phyloP scores from a whole-genome alignment of 2,113 vertebrate genomes.

The Tetrao urogallus region DNA sequence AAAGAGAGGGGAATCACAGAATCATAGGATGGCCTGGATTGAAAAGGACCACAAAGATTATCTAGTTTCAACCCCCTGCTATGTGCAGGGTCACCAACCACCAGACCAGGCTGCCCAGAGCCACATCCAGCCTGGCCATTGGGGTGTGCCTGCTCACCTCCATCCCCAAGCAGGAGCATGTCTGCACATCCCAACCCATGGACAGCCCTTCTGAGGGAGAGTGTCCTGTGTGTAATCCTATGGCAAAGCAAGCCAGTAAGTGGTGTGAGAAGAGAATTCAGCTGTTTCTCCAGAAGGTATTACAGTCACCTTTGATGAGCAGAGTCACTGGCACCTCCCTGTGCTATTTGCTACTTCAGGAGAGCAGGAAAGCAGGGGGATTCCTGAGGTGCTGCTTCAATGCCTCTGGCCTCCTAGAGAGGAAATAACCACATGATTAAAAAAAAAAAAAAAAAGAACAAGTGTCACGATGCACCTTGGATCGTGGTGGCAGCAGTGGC shows the following conservation, averaged over 20 bases:
- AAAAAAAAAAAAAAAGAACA: neutral
- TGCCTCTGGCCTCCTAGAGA: neutral
- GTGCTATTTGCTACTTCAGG: neutral
- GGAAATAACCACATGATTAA: neutral
- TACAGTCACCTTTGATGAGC: neutral
- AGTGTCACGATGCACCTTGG: neutral
- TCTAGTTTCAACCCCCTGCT: too few relatives aligned
- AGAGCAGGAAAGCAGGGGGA: neutral
- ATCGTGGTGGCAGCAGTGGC: neutral
- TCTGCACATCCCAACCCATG: accelerated
- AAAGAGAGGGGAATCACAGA: neutral
- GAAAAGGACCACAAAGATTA: too few relatives aligned
- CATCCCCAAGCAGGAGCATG: accelerated
- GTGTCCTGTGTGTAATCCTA: accelerated
- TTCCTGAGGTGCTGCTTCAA: neutral
- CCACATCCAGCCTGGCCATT: too few relatives aligned
- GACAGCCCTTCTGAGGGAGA: neutral
- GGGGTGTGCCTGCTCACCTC: neutral
- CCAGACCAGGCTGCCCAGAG: too few relatives aligned
- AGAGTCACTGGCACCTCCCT: neutral
- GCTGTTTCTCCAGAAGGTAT: neutral
- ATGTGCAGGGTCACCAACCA: too few relatives aligned
- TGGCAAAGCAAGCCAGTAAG: neutral
- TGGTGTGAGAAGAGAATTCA: neutral
- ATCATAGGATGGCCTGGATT: too few relatives aligned